Base-by-base conservation (phyloP, 2,797 vertebrate genomes). In the Cheirogaleus major region DNA sequence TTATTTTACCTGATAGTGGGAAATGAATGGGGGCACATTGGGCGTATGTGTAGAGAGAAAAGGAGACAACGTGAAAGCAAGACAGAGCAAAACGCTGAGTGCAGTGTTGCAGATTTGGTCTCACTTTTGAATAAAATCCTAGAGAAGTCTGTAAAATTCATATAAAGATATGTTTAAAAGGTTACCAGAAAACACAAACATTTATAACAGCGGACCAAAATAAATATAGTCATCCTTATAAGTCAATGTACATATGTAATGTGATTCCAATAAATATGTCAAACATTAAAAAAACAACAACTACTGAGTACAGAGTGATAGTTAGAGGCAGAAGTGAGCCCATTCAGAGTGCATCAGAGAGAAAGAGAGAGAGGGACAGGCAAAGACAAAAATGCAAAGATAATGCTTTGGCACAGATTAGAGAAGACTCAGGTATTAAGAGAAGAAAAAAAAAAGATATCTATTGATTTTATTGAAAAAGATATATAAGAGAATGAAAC, bases 1-100 rank as follows among this genome's bases (percentile, higher is more conserved):
- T 90, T 75, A 17, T 92, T 95, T 96, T 63, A 43, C 90, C 59
- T 92, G 65, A 73, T 25, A 75, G 43, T 15, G 11, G 50, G 43
- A 38, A 52, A 22, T n/a, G 65, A 73, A 81, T 22, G 0, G 35
- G 63, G 72, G 2, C 43, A 27, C 25, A 10, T 63, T 0, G 4
- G 20, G 9, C 63, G 18, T 7, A 20, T 20, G 22, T 2, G 30
- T 1, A 0, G 2, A 69, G 22, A 93, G 63, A 65, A 78, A 43
- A 63, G 63, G n/a, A n/a, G 82, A 30, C 50, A 55, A 41, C 41
- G 41, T 0, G 27, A 79, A 78, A 55, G 52, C 11, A 75, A 89
- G 35, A 17, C 41, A 65, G 45, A 78, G 73, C 14, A 67, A 52
- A 69, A 65, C 20, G 35, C 48, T 6, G 10, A 35, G 20, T 6